These are phyloP conservation scores for Apostichopus leukothele DNA, from an alignment of 53 echinoderm and acorn worm species.

Conservation along the genomic window DNA sequence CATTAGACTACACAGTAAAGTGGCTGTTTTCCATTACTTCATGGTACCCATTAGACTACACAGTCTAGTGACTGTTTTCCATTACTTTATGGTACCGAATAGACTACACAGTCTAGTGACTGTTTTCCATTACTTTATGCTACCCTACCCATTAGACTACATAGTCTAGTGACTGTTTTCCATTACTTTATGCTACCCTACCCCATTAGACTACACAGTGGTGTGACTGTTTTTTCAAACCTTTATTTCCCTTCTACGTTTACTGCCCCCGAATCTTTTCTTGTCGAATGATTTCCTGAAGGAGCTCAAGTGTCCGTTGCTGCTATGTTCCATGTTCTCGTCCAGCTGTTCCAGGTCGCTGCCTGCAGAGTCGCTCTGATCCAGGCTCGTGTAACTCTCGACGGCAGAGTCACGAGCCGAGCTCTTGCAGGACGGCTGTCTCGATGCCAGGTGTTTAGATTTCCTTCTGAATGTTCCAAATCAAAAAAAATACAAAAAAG, in stretches of 20 bases:
- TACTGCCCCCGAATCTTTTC: background rate
- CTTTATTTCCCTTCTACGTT: conserved; percentile 10
- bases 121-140: too few relatives aligned
- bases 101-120: too few relatives aligned
- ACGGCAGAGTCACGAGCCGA: conserved; percentile 63
- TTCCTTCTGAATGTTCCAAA: conserved; percentile 23
- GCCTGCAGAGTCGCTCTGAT: conserved; percentile 59
- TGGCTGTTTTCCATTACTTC: too few relatives aligned
- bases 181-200: background rate
- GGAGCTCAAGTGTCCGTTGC: background rate
- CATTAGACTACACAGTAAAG: too few relatives aligned
- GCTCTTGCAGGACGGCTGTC: conserved; percentile 40
- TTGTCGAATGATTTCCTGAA: conserved; percentile 17
- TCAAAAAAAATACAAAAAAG: background rate
- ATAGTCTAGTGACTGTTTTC: too few relatives aligned
- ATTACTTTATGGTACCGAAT: too few relatives aligned
- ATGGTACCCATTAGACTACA: too few relatives aligned
- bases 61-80: too few relatives aligned
- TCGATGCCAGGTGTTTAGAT: background rate
- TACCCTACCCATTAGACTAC: too few relatives aligned
- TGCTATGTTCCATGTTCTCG: conserved; percentile 4
- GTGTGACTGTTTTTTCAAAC: background rate
- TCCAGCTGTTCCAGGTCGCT: conserved; percentile 59
- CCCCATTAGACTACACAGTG: too few relatives aligned
- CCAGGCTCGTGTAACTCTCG: conserved; percentile 59